Evolutionary conservation across 2,113 vertebrate genomes (phyloP), one percentile per base, ranked within the genome.

Genomic region (Redunca redunca): DNA sequence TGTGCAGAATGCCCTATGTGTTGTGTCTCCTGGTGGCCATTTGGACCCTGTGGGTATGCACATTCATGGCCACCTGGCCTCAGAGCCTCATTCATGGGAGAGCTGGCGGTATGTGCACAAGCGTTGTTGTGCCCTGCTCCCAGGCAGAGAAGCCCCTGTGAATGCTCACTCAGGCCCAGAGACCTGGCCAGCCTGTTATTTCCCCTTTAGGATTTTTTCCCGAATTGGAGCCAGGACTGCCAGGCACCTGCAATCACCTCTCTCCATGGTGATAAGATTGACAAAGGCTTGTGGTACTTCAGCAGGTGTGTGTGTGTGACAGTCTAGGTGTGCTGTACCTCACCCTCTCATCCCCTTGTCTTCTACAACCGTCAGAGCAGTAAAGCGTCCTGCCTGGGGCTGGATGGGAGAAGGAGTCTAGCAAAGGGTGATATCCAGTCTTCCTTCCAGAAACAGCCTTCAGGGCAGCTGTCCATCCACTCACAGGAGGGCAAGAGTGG

Each of bases 221-320:
- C 28, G 2, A 23, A 28, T 25, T 90, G 83, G 71, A 91, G 67
- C 57, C 71, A 90, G 93, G 84, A 85, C 84, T 95, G 36, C 88
- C 62, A 89, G 83, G 46, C 83, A 95, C 86, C 95, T 95, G 82
- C 21, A 77, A 82, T 86, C 80, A 97, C 64, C 52, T 90, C 77
- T 62, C 89, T 58, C 58, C 81, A 10, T 93, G 60, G 83, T 77
- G 77, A 94, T 50, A 80, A 90, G 60, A 94, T 25, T 14, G 14
- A 89, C 89, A 96, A 90, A 97, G 52, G 90, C 90, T 95, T 52
- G 21, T 28, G 78, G 78, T 53, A 52, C 74, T 90, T 87, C 23
- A 15, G 80, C 83, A 71, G 50, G 50, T 7, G 2, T 40, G 62
- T 26, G 58, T 62, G 78, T 83, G 64, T 52, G 84, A 90, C 62